Evolutionary conservation across 2,797 vertebrate species (phyloP).

Genomic region (Schizothorax lantsangensis): DNA sequence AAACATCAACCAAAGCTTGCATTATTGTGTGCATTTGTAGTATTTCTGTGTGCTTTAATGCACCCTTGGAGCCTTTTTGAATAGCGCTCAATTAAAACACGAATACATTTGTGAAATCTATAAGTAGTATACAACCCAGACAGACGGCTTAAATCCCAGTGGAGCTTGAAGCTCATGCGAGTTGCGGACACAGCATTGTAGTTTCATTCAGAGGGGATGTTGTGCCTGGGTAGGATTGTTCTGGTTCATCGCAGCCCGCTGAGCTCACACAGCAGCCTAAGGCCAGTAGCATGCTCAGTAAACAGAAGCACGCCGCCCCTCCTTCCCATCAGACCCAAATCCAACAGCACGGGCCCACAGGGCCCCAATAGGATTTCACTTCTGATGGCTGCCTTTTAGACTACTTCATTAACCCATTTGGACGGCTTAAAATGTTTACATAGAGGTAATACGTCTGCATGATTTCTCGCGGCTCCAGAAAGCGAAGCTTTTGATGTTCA

Average conservation of each 20-base stretch:
- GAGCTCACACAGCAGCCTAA: constrained; percentile 71
- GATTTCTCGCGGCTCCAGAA: not conserved
- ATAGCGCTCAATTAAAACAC: constrained; percentile 23
- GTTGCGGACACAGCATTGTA: constrained; percentile 74
- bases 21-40: not conserved
- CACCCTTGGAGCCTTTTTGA: constrained; percentile 2
- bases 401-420: constrained; percentile 80
- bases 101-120: constrained; percentile 57
- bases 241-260: constrained; percentile 77
- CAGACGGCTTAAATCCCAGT: constrained; percentile 67
- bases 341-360: constrained; percentile 67
- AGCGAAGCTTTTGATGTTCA: not conserved
- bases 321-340: constrained; percentile 72
- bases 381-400: constrained; percentile 83
- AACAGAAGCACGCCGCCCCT: constrained; percentile 48
- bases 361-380: constrained; percentile 79
- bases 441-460: not conserved
- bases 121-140: constrained; percentile 49
- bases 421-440: constrained; percentile 66
- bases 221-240: constrained; percentile 77
- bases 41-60: not conserved
- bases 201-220: constrained; percentile 76
- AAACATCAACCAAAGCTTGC: not conserved
- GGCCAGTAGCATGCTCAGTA: constrained; percentile 52
- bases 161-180: constrained; percentile 67